Evolutionary conservation across 2,113 vertebrate species (phyloP).

Genomic region (Sceloporus undulatus): DNA sequence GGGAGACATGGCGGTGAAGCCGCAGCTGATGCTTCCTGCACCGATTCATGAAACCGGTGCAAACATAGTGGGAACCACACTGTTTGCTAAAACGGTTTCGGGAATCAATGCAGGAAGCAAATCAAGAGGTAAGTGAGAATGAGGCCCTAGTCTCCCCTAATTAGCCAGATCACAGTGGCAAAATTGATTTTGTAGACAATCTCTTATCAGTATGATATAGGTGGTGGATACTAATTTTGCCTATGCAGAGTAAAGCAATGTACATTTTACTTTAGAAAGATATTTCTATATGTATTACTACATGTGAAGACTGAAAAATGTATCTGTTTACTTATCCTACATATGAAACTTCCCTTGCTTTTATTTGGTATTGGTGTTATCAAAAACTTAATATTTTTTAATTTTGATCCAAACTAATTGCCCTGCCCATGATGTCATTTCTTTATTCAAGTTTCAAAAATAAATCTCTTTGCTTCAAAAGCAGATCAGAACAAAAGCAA

Average conservation of each 20-base stretch:
- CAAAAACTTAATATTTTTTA: neutral
- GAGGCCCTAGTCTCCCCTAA: neutral
- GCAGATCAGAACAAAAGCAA: neutral
- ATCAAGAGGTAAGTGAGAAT: too few species aligned
- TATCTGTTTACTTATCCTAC: neutral
- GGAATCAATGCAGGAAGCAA: too few species aligned
- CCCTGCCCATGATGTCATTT: neutral
- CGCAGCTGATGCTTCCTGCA: too few species aligned
- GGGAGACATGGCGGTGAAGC: too few species aligned
- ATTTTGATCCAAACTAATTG: neutral
- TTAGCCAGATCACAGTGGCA: neutral
- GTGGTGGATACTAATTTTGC: too few species aligned
- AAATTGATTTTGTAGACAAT: neutral
- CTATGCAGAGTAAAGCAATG: neutral
- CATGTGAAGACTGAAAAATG: neutral
- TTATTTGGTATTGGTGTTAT: neutral
- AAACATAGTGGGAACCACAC: too few species aligned
- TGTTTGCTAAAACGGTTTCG: too few species aligned
- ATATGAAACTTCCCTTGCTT: neutral
- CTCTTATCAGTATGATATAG: neutral
- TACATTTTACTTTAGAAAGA: neutral
- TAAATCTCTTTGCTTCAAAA: neutral
- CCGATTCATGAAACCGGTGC: too few species aligned
- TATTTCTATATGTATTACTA: neutral
- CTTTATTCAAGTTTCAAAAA: neutral